Percentiles rank a stretch among this genome's conserved stretches.
These are phyloP conservation scores for Excalfactoria chinensis DNA, from an alignment of 2,113 vertebrate genomes.

Conservation along the genomic window DNA sequence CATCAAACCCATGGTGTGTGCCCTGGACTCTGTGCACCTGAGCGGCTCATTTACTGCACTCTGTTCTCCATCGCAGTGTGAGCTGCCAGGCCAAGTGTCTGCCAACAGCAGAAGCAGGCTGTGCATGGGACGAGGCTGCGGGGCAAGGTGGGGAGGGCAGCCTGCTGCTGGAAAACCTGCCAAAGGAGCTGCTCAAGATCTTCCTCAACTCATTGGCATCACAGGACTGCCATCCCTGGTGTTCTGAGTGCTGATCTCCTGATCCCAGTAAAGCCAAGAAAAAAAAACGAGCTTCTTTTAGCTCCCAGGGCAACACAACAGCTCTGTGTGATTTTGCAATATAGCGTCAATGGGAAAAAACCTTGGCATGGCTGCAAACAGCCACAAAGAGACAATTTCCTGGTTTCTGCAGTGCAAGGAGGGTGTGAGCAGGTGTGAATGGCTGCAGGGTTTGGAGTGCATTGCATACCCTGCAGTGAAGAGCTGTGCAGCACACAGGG, in stretches of 20 bases:
- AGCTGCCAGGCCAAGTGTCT: background rate
- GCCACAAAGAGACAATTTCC: background rate
- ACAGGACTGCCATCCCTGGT: accelerated
- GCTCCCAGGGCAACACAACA: background rate
- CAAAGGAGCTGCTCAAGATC: background rate
- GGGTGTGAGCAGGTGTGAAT: background rate
- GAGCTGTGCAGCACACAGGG: accelerated
- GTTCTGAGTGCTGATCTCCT: background rate
- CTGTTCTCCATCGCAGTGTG: background rate
- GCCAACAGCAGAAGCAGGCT: background rate
- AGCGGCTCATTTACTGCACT: background rate
- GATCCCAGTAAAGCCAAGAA: background rate
- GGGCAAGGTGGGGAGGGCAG: background rate
- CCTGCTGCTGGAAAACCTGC: background rate
- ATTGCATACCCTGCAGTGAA: background rate
- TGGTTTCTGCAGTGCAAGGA: background rate
- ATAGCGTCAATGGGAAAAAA: background rate
- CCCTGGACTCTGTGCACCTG: background rate
- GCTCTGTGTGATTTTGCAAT: background rate
- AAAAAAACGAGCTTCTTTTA: background rate
- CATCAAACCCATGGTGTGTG: background rate
- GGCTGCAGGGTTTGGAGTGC: background rate
- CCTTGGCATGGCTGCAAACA: background rate
- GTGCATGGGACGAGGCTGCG: accelerated
- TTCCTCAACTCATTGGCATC: background rate